A percentile compares a stretch with the other conserved stretches of the same genome.
These are phyloP conservation scores for Tympanuchus pallidicinctus DNA, from an alignment of 2,113 vertebrate genomes.

Conservation along the genomic window DNA sequence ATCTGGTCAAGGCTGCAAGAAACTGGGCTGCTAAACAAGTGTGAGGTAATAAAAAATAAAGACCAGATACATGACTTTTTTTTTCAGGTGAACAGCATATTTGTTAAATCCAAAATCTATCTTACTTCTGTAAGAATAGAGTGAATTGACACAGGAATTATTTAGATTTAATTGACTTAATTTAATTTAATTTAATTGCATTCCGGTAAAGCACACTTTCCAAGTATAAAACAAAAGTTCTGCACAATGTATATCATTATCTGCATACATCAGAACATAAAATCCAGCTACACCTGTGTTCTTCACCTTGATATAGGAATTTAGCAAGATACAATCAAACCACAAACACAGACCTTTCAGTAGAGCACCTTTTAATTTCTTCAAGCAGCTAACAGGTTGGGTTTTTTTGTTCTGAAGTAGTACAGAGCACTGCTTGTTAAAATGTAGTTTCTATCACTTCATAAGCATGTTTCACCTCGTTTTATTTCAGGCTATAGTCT, in stretches of 20 bases:
- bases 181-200: too few relatives aligned
- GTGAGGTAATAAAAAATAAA: conserved; percentile 78
- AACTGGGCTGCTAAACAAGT: conserved; percentile 82
- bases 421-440: background rate
- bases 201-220: background rate
- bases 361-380: background rate
- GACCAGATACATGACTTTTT: background rate
- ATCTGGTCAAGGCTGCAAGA: conserved; percentile 87
- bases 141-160: background rate
- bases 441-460: background rate
- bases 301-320: background rate
- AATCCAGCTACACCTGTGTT: background rate
- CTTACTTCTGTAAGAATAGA: background rate
- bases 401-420: background rate
- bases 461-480: background rate
- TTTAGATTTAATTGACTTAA: background rate
- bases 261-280: background rate
- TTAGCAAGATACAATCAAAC: background rate
- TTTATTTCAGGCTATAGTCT: background rate
- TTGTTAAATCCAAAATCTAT: background rate
- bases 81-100: background rate
- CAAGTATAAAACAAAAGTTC: background rate
- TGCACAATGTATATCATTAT: background rate
- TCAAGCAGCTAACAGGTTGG: background rate
- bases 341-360: background rate